These are phyloP conservation scores for Lerista edwardsae DNA, from an alignment of 2,797 vertebrate species.

Conservation along the genomic window DNA sequence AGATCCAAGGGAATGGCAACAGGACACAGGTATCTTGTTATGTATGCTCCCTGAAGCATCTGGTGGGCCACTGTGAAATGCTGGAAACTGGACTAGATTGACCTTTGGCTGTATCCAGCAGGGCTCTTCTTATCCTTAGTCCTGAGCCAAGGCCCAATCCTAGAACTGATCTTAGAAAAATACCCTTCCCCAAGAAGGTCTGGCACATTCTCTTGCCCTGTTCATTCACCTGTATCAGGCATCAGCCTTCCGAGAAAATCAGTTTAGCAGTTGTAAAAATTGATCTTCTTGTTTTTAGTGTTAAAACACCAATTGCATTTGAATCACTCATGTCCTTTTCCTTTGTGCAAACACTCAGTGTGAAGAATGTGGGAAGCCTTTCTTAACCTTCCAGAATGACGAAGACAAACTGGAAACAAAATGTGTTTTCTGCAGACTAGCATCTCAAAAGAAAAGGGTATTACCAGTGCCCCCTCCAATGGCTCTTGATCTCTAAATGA, in stretches of 20 bases:
- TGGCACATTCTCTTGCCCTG: neutral
- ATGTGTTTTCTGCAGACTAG: slow-evolving; percentile 79
- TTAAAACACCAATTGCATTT: neutral
- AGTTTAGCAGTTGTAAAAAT: neutral
- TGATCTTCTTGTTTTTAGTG: neutral
- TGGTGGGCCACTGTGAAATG: too few species aligned
- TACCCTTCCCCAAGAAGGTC: neutral
- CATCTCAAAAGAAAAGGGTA: slow-evolving; percentile 28
- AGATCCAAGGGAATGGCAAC: too few species aligned
- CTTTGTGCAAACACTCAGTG: slow-evolving; percentile 69
- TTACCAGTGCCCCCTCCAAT: slow-evolving; percentile 27
- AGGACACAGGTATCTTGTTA: too few species aligned
- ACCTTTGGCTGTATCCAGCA: too few species aligned
- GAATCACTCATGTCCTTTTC: slow-evolving; percentile 26
- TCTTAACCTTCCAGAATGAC: slow-evolving; percentile 70
- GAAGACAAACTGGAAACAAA: slow-evolving; percentile 54
- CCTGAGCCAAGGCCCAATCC: neutral
- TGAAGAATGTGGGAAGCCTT: slow-evolving; percentile 74
- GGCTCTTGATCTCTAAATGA: slow-evolving; percentile 41
- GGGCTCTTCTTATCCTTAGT: neutral
- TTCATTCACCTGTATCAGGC: too few species aligned
- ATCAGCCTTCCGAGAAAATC: neutral
- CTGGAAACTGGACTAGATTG: too few species aligned
- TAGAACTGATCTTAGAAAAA: neutral
- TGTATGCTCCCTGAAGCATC: too few species aligned